Conservation (phyloP, 2,888 invertebrate species). For the Latrodectus elegans region DNA sequence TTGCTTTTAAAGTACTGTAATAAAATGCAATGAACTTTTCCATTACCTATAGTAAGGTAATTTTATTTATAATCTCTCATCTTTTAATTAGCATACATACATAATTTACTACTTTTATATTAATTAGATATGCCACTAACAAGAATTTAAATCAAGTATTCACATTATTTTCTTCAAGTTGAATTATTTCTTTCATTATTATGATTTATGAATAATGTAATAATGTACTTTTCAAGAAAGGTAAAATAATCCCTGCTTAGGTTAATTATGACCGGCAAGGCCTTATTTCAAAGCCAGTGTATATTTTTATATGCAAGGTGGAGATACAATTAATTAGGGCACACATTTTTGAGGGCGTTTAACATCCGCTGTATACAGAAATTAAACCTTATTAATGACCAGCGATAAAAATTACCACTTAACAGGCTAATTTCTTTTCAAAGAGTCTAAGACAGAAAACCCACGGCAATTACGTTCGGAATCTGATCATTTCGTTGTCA, state of each 20-base stretch:
- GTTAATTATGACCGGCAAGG: constrained; percentile 24
- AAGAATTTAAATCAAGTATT: too few relatives aligned
- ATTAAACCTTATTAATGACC: constrained; percentile 57
- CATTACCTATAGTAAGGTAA: too few relatives aligned
- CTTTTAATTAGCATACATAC: too few relatives aligned
- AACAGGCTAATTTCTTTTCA: constrained; percentile 30
- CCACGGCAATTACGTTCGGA: constrained; percentile 39
- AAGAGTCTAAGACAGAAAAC: background rate
- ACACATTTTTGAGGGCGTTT: constrained; percentile 34
- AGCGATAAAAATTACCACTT: constrained; percentile 54
- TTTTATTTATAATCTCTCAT: too few relatives aligned
- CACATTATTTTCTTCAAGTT: too few relatives aligned
- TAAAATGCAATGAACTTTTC: too few relatives aligned
- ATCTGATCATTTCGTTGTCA: constrained; percentile 48
- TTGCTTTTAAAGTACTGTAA: too few relatives aligned
- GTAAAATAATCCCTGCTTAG: background rate
- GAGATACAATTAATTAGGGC: constrained; percentile 51
- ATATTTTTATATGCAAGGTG: constrained; percentile 19
- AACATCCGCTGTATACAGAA: constrained; percentile 22
- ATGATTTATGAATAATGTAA: too few relatives aligned
- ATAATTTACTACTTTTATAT: too few relatives aligned
- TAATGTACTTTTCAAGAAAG: background rate
- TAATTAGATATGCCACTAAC: too few relatives aligned
- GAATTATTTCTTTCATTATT: too few relatives aligned
- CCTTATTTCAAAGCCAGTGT: constrained; percentile 21